A percentile compares a stretch with the other conserved stretches of the same genome.
Evolutionary conservation across 2,888 invertebrate species (phyloP).

Genomic region (Acrocera orbiculus): DNA sequence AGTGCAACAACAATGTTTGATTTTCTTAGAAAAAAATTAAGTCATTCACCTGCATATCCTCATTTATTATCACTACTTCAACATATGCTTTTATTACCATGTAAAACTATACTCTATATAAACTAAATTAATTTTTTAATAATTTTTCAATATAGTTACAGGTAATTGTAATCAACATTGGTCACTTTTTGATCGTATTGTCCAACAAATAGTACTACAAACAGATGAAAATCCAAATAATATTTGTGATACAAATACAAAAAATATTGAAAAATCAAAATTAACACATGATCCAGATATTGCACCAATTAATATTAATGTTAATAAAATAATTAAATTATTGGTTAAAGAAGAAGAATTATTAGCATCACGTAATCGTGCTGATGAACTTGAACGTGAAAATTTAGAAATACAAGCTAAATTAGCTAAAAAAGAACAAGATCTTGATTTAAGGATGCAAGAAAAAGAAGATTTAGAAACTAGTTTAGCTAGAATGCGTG

Average conservation of each 20-base stretch:
- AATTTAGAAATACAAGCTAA: constrained; percentile 74
- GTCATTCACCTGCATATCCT: constrained; percentile 83
- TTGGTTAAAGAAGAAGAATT: constrained; percentile 87
- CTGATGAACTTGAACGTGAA: constrained; percentile 74
- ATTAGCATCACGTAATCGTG: constrained; percentile 67
- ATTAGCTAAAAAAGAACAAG: constrained; percentile 82
- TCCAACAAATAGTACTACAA: constrained; percentile 85
- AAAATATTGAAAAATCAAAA: constrained; percentile 20
- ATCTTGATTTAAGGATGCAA: constrained; percentile 71
- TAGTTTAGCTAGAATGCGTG: constrained; percentile 61
- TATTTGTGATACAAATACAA: constrained; percentile 25
- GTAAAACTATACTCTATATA: constrained; percentile 29
- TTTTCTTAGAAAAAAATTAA: constrained; percentile 66
- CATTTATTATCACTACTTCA: constrained; percentile 80
- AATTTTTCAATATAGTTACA: constrained; percentile 40
- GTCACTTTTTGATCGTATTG: constrained; percentile 83
- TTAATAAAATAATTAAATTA: constrained; percentile 75
- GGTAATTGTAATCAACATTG: constrained; percentile 82
- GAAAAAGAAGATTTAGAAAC: constrained; percentile 87
- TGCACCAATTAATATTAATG: constrained; percentile 73
- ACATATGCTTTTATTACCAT: constrained; percentile 69
- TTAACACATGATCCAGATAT: constrained; percentile 59
- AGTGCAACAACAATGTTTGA: constrained; percentile 90
- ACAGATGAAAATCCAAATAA: constrained; percentile 35
- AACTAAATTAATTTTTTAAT: background rate